Evolutionary conservation across 2,888 invertebrate genomes (phyloP).

Genomic region (Ethmia dodecea): DNA sequence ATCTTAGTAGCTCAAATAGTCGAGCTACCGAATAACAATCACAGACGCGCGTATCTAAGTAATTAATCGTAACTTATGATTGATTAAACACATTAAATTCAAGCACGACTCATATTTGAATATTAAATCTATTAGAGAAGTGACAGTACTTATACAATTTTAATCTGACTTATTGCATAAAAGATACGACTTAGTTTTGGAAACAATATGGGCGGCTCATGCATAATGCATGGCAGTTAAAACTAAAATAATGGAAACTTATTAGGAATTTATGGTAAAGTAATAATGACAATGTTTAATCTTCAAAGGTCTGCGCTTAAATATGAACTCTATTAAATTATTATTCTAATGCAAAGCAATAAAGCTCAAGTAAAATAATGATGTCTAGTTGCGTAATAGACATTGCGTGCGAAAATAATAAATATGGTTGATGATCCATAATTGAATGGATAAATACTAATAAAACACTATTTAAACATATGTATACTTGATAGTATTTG

Average conservation of each 20-base stretch:
- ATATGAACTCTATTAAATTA: conserved; percentile 7
- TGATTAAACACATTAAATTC: conserved; percentile 73
- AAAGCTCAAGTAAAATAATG: neutral
- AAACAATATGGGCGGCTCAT: conserved; percentile 65
- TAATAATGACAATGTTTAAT: conserved; percentile 60
- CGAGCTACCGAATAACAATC: conserved; percentile 38
- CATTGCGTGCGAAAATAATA: conserved; percentile 2
- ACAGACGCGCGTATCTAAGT: conserved; percentile 64
- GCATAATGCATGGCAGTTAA: conserved; percentile 53
- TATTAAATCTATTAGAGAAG: conserved; percentile 68
- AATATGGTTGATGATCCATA: too few species aligned
- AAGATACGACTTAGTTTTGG: conserved; percentile 59
- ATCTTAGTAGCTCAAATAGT: conserved; percentile 51
- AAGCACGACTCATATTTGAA: conserved; percentile 73
- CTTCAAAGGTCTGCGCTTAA: conserved; percentile 29
- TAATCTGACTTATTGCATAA: conserved; percentile 68
- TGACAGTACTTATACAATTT: conserved; percentile 72
- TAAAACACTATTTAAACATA: conserved; percentile 25
- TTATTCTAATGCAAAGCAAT: neutral
- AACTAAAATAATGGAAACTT: conserved; percentile 52
- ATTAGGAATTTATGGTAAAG: conserved; percentile 57
- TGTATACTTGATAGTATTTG: conserved; percentile 34
- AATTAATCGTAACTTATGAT: conserved; percentile 76
- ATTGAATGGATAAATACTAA: too few species aligned
- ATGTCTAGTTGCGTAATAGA: neutral